A percentile compares a stretch with the other conserved stretches of the same genome.
These are phyloP conservation scores for Rutpela maculata DNA, from an alignment of 2,888 invertebrate species.

Conservation along the genomic window DNA sequence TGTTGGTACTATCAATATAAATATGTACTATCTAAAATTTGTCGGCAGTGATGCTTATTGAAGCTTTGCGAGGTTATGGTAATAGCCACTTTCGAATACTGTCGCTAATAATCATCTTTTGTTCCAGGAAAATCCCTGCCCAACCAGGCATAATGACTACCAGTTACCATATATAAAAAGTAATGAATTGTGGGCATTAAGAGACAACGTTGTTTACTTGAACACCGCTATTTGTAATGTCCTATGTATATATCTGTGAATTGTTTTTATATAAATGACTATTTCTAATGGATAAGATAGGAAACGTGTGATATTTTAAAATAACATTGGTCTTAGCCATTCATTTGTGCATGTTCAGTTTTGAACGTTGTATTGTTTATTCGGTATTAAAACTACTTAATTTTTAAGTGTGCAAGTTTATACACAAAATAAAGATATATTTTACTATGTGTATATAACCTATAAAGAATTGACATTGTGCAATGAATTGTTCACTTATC, in stretches of 20 bases:
- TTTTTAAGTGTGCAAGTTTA: slow-evolving; percentile 15
- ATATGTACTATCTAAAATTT: no score
- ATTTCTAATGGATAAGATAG: slow-evolving; percentile 45
- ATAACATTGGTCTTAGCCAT: slow-evolving; percentile 48
- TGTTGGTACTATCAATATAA: no score
- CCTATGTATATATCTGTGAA: slow-evolving; percentile 52
- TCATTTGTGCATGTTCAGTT: slow-evolving; percentile 27
- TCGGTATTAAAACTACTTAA: slow-evolving; percentile 40
- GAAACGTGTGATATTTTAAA: slow-evolving; percentile 52
- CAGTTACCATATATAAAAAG: not conserved
- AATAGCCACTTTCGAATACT: no score
- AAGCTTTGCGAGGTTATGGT: no score
- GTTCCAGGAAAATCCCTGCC: slow-evolving; percentile 31
- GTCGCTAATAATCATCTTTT: not conserved
- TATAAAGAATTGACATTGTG: not conserved
- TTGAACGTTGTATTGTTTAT: slow-evolving; percentile 33
- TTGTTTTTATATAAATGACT: slow-evolving; percentile 42
- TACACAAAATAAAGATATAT: slow-evolving; percentile 34
- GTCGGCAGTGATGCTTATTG: no score
- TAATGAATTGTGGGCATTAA: slow-evolving; percentile 14
- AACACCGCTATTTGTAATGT: slow-evolving; percentile 39
- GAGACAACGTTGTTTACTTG: not conserved
- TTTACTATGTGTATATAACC: slow-evolving; percentile 34
- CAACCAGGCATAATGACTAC: slow-evolving; percentile 18
- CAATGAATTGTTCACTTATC: not conserved